phyloP scores from a whole-genome alignment of 1,140 invertebrate genomes.

The Delia radicum region DNA sequence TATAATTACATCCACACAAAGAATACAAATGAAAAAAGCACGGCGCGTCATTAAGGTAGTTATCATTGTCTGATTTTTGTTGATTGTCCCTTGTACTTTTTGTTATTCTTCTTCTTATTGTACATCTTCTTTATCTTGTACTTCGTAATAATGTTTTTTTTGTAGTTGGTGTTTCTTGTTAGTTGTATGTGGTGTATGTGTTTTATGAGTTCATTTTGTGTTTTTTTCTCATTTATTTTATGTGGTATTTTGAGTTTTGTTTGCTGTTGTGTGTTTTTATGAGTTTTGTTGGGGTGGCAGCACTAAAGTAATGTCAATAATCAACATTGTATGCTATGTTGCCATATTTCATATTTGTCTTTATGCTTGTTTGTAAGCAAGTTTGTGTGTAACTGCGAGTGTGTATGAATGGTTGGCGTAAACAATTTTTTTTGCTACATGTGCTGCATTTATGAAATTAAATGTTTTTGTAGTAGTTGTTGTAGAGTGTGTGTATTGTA shows the following conservation, averaged over 20 bases:
- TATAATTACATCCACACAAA: no score
- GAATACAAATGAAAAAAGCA: no score
- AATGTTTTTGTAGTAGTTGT: neutral
- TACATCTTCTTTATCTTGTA: no score
- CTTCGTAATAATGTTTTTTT: neutral
- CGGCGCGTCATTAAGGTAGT: no score
- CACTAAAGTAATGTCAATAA: conserved; percentile 20
- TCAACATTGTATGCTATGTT: conserved; percentile 14
- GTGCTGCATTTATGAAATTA: neutral
- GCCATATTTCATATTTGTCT: conserved; percentile 6
- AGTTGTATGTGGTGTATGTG: neutral
- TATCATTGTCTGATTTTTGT: no score
- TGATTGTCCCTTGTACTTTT: no score
- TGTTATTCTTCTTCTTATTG: no score
- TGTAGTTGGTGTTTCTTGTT: neutral
- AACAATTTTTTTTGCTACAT: neutral
- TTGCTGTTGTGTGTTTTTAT: neutral
- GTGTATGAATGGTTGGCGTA: neutral
- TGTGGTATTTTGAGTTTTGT: neutral
- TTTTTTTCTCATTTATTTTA: neutral
- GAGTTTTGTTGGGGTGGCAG: conserved; percentile 3
- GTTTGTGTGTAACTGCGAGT: neutral
- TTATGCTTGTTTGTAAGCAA: neutral
- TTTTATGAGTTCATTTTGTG: neutral
- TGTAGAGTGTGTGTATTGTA: neutral